Evolutionary conservation across 2,888 invertebrate species (phyloP).

Genomic region (Rhorus exstirpatorius): DNA sequence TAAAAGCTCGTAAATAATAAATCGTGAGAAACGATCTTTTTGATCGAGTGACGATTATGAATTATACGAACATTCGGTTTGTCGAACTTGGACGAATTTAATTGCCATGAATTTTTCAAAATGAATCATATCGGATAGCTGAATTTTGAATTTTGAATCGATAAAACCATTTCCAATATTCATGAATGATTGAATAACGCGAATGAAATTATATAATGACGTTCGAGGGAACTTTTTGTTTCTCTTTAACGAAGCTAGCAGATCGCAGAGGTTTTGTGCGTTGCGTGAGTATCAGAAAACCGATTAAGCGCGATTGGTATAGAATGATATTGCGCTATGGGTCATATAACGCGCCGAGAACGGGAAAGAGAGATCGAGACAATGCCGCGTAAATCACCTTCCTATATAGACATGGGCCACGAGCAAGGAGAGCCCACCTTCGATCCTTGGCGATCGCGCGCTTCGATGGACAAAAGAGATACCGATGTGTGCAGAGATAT

Average conservation of each 20-base stretch:
- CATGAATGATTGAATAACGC: background rate
- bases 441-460: slow-evolving; percentile 31
- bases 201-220: background rate
- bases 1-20: background rate
- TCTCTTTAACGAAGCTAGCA: too few species aligned
- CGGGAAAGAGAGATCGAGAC: slow-evolving; percentile 26
- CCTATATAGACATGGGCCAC: slow-evolving; percentile 18
- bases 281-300: slow-evolving; percentile 14
- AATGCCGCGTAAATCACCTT: slow-evolving; percentile 50
- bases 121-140: background rate
- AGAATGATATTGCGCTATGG: too few species aligned
- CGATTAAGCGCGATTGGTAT: slow-evolving; percentile 5
- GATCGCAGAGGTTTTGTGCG: slow-evolving; percentile 11
- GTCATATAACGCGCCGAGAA: background rate
- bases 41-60: slow-evolving; percentile 13
- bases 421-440: slow-evolving; percentile 33
- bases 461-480: slow-evolving; percentile 17
- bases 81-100: background rate
- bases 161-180: background rate
- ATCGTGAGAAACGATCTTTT: slow-evolving; percentile 42
- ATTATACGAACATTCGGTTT: background rate
- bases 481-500: slow-evolving; percentile 37
- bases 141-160: background rate
- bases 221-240: background rate
- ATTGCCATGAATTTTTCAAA: background rate